Evolutionary conservation across 2,113 vertebrate species (phyloP), one percentile per base, ranked within the genome.

Genomic region (Erpornis zantholeuca): DNA sequence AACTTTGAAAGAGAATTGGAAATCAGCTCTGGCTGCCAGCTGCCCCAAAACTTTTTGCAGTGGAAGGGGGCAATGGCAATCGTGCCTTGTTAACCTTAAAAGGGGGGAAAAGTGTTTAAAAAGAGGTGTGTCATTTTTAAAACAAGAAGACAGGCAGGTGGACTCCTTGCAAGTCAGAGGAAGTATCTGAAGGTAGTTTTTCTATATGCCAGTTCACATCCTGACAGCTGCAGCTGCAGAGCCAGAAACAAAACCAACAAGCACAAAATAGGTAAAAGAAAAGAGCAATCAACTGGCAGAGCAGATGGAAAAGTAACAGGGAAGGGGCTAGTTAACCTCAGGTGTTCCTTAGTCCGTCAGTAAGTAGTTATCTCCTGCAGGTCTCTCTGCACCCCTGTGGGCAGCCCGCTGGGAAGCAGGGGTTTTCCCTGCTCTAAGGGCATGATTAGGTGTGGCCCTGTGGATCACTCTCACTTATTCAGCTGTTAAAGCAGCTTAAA

Each of bases 401-500:
- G 17, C 38, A 77, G 56, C n/a, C 38, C 0, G 18, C 71, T 73
- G 89, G 86, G 92, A 88, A 81, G 92, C 60, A 36, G 89, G 72
- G 82, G 36, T 23, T 84, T 79, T 92, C 65, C 84, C 76, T 68
- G 86, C 81, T 59, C 81, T 84, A 94, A 89, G 93, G 96, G 84
- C 88, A 94, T 91, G 90, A 97, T 98, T 94, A 98, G 98, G 98
- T 98, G 96, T 97, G 97, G 97, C 96, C 92, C 78, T 85, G 82
- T 72, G 91, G 94, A 97, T 97, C 96, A 84, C 97, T 98, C 97
- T 98, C 98, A 98, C 98, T 98, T 98, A 98, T 97, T 98, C 97
- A 98, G 98, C 98, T 98, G 97, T 98, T 98, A 98, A 98, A 98
- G 98, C 98, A 97, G 98, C 98, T 98, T 98, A 98, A 98, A 97